Conservation (phyloP, 2,797 vertebrate genomes). For the Dallia pectoralis region DNA sequence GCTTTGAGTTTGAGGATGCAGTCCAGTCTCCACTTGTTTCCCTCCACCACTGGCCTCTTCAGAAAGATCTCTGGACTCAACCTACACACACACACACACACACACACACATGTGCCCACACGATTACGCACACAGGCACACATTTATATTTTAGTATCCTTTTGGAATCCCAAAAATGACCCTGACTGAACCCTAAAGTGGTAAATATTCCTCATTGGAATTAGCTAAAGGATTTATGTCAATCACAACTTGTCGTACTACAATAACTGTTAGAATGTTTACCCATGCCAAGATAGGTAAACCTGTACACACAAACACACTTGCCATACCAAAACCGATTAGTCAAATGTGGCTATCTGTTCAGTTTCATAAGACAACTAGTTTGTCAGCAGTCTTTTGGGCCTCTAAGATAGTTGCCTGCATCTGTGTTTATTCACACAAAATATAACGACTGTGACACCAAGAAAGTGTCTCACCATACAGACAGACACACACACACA, state of each 20-base stretch:
- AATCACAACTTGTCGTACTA: too few species aligned
- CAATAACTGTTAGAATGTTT: too few species aligned
- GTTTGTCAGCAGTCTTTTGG: not conserved
- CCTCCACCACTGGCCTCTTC: slow-evolving; percentile 95
- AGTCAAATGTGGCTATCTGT: not conserved
- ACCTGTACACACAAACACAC: not conserved
- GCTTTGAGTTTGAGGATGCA: slow-evolving; percentile 93
- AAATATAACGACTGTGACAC: too few species aligned
- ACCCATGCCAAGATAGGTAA: not conserved
- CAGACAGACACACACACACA: too few species aligned
- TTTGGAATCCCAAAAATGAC: not conserved
- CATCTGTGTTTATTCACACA: too few species aligned
- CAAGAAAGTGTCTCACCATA: too few species aligned
- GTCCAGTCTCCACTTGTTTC: slow-evolving; percentile 94
- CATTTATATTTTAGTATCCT: not conserved
- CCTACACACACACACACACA: slow-evolving; percentile 61
- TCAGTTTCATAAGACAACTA: not conserved
- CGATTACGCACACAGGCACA: slow-evolving; percentile 2
- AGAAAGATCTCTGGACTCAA: slow-evolving; percentile 98
- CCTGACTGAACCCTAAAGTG: not conserved
- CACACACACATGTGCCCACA: not conserved
- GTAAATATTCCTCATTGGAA: too few species aligned
- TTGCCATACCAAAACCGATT: not conserved
- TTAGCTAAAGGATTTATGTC: too few species aligned
- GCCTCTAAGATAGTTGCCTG: not conserved